Base-by-base conservation (phyloP, 2,113 vertebrate species). In the Hypanus sabinus region DNA sequence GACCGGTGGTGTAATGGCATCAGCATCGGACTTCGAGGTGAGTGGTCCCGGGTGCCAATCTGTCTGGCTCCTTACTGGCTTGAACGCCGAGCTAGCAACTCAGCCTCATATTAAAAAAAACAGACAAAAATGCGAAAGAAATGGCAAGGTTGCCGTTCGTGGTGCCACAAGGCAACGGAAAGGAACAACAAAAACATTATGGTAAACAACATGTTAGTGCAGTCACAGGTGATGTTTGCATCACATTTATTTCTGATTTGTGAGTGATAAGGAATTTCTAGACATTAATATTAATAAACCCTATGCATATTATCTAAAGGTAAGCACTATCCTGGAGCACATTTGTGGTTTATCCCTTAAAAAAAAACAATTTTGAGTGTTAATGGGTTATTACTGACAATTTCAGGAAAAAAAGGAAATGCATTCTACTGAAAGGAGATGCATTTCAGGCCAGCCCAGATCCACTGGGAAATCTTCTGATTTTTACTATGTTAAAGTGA, bases 401-500 rank as follows among this genome's bases (percentile, higher is more conserved):
- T 92, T 92, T 92, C 88, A 92, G 88, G 62, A 38, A 70, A 92
- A 92, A 46, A 92, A 70, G 65, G 88, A 71, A 38, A 92, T 91
- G 62, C 57, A 91, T 62, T 91, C 68, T 91, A 91, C 60, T 33
- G 87, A 65, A 91, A 91, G 62, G 62, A 38, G 62, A 92, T 70
- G 22, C 88, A 92, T 92, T 70, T 92, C 33, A 36, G 88, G 38
- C 24, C n/a, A 91, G 88, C 36, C n/a, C 65, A 92, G 3, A 62
- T 70, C 88, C 18, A 70, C 33, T 70, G 88, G 88, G 88, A 92
- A 92, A 92, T 92, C 88, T 92, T 92, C 62, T 92, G 36, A 92
- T 36, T 92, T 92, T 92, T 70, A 92, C 88, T 92, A 92, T 92
- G 33, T 18, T 27, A 92, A 92, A 68, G n/a, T 92, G 65, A 71